phyloP scores from a whole-genome alignment of 2,888 invertebrate genomes.

The Andrena praecox region DNA sequence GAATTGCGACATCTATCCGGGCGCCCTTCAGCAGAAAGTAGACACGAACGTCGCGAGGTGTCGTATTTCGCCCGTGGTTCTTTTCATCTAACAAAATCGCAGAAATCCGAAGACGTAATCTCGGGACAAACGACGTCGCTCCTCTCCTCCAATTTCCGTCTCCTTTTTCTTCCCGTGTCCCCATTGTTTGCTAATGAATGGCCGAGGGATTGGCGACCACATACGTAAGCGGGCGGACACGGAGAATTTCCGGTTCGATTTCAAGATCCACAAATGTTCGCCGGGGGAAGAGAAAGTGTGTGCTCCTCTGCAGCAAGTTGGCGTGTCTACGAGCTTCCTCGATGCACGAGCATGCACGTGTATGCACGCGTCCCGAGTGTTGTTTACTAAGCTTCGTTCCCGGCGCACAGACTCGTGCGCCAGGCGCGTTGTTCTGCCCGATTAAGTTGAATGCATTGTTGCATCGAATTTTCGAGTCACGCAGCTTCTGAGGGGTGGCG shows the following conservation, averaged over 20 bases:
- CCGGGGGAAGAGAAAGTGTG: not conserved
- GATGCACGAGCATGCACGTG: slow-evolving; percentile 9
- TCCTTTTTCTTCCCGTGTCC: no score
- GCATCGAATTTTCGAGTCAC: slow-evolving; percentile 44
- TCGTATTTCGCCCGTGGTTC: not conserved
- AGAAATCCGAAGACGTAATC: no score
- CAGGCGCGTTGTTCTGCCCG: slow-evolving; percentile 59
- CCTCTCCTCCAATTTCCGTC: no score
- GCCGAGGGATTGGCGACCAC: no score
- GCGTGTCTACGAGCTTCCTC: not conserved
- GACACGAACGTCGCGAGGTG: not conserved
- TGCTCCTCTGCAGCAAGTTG: not conserved
- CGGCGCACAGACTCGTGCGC: slow-evolving; percentile 24
- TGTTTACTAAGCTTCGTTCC: slow-evolving; percentile 39
- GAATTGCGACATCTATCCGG: not conserved
- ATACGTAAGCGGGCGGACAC: not conserved
- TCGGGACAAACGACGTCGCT: no score
- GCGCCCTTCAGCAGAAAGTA: not conserved
- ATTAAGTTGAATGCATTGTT: slow-evolving; percentile 64
- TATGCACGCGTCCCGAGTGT: slow-evolving; percentile 14
- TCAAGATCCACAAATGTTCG: not conserved
- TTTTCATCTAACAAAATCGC: no score
- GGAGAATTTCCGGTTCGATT: not conserved
- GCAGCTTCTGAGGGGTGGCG: not conserved
- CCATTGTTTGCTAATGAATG: no score